Evolutionary conservation across 2,797 vertebrate genomes (phyloP), one percentile per base, ranked within the genome.

Genomic region (Rhabdomys pumilio): DNA sequence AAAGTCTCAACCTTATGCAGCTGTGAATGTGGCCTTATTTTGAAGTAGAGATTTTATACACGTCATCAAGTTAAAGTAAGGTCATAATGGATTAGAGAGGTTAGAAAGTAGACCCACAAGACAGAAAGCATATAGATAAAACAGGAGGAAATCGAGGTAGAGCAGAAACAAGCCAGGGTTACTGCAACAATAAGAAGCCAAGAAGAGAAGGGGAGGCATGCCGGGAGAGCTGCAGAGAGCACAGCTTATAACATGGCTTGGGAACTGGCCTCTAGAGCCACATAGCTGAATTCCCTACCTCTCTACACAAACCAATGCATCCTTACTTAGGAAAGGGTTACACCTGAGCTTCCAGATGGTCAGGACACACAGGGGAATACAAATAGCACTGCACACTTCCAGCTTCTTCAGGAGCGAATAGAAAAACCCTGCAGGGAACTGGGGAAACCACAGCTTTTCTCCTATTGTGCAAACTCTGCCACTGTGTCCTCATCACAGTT

Each of bases 61-160:
- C 50, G 13, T 34, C 77, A 83, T 86, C 29, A 79, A 92, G 38
- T 90, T 94, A 90, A 87, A 92, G 94, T 84, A 84, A 92, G n/a
- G 57, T 84, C 85, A 80, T 10, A 77, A 2, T 65, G 34, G 47
- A 79, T 75, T 92, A 80, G 41, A 38, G 15, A 31, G 77, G 59
- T 19, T 67, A 87, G 86, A 72, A 79, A 4, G 50, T 10, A 73
- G 57, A 83, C 50, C 90, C 29, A 85, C 47, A 69, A 61, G 7
- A 91, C n/a, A 89, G 79, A 79, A 59, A n/a, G 50, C 10, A 75
- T 41, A 50, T 4, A 24, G 8, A 13, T 26, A 86, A 90, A 55
- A 94, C 13, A 80, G 22, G 75, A 44, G 79, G 80, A 92, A 92
- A 91, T 20, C 13, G 2, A 63, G 53, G 13, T 50, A 63, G 47